A percentile compares a stretch with the other conserved stretches of the same genome.
Conservation (phyloP, 2,113 vertebrate genomes). For the Ochotona princeps region DNA sequence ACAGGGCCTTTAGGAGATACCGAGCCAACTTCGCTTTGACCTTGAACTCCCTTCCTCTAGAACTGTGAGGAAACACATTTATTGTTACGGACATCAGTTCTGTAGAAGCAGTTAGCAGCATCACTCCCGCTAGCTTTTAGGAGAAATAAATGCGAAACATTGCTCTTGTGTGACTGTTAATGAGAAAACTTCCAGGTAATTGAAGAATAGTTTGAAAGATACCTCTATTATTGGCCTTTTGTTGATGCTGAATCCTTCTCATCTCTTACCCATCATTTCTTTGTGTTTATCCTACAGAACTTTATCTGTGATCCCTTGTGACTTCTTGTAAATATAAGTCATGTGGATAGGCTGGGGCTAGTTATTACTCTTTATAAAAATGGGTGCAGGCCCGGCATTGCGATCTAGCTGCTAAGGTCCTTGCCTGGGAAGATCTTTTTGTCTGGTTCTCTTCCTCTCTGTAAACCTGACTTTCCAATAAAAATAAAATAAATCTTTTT, state of each 20-base stretch:
- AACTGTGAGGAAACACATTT: not conserved
- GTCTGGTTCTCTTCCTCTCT: too few species aligned
- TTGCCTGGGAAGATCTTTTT: too few species aligned
- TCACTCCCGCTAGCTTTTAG: not conserved
- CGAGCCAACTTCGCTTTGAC: not conserved
- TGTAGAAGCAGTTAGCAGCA: not conserved
- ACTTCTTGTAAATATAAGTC: not conserved
- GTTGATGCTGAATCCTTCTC: not conserved
- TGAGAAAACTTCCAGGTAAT: not conserved
- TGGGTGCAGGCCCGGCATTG: too few species aligned
- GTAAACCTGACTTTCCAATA: too few species aligned
- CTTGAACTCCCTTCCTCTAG: not conserved
- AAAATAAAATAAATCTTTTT: too few species aligned
- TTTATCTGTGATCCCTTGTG: not conserved
- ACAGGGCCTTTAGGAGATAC: not conserved
- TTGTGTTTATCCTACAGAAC: not conserved
- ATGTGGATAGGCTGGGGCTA: not conserved
- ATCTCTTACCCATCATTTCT: not conserved
- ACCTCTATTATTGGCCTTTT: not conserved
- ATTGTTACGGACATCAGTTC: not conserved
- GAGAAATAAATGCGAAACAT: too few species aligned
- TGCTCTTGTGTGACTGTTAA: not conserved
- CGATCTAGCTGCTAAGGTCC: too few species aligned
- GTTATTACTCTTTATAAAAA: not conserved
- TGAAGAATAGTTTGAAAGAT: not conserved